A percentile compares a stretch with the other conserved stretches of the same genome.
Evolutionary conservation across 2,797 vertebrate genomes (phyloP).

Genomic region (Hydrolagus colliei): DNA sequence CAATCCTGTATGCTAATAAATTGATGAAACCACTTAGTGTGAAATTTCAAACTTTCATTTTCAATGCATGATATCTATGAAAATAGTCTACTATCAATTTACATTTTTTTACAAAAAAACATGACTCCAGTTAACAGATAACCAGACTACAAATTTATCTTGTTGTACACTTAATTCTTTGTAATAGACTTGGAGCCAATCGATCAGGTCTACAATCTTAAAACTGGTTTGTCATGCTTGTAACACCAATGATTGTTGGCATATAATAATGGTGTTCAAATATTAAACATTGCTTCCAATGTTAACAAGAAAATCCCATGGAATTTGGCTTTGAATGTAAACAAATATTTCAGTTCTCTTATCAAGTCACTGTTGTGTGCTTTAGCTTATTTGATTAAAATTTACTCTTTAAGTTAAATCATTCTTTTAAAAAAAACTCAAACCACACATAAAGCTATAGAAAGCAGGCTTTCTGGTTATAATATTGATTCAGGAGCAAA

Average conservation of each 20-base stretch:
- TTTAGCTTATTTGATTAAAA: conserved; percentile 8
- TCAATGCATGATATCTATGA: conserved; percentile 23
- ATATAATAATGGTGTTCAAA: conserved; percentile 3
- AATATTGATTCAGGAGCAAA: conserved; percentile 19
- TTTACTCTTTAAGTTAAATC: too few species aligned
- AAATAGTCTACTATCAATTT: conserved; percentile 16
- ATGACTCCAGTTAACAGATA: conserved; percentile 10
- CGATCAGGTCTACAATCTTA: neutral
- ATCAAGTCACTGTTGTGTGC: neutral
- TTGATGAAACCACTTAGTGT: conserved; percentile 6
- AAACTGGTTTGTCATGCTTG: neutral
- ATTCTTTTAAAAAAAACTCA: neutral
- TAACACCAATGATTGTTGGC: neutral
- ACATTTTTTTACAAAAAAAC: conserved; percentile 15
- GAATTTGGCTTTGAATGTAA: conserved; percentile 17
- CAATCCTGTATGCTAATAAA: conserved; percentile 24
- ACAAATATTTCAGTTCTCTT: conserved; percentile 11
- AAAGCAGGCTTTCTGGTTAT: neutral
- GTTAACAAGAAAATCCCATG: conserved; percentile 17
- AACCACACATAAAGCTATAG: neutral
- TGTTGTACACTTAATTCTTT: conserved; percentile 21
- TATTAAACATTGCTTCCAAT: conserved; percentile 13
- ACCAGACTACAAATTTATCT: neutral
- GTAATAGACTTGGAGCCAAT: neutral
- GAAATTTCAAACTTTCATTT: conserved; percentile 15